Percentiles rank a stretch among this genome's conserved stretches.
Evolutionary conservation across 2,888 invertebrate genomes (phyloP).

Genomic region (Erannis defoliaria): DNA sequence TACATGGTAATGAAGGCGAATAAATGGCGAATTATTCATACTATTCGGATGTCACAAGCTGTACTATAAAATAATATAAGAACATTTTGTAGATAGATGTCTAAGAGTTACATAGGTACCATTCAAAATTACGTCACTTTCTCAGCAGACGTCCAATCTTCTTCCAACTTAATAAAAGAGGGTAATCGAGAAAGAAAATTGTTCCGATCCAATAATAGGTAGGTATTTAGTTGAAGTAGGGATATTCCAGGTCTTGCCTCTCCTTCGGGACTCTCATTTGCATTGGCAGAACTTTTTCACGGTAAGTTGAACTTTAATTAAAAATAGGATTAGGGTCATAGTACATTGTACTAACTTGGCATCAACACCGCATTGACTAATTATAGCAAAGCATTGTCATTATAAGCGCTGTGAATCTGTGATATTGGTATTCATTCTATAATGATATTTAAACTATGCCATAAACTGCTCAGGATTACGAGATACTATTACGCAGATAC

Average conservation of each 20-base stretch:
- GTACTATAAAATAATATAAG: not conserved
- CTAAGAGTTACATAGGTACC: not conserved
- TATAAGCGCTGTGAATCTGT: not conserved
- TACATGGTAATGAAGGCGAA: too few species aligned
- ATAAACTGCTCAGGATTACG: too few species aligned
- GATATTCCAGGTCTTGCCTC: constrained; percentile 31
- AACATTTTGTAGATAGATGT: not conserved
- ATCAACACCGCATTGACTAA: not conserved
- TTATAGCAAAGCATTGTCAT: not conserved
- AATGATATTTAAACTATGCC: too few species aligned
- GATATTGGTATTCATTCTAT: too few species aligned
- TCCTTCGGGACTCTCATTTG: constrained; percentile 63
- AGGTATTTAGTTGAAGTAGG: constrained; percentile 34
- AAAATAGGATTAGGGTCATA: constrained; percentile 62
- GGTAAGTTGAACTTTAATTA: constrained; percentile 82
- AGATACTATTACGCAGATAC: too few species aligned
- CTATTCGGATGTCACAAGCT: too few species aligned
- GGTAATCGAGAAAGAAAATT: constrained; percentile 36
- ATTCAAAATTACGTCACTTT: constrained; percentile 22
- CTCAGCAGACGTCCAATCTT: constrained; percentile 29
- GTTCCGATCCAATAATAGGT: constrained; percentile 37
- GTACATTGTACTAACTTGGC: not conserved
- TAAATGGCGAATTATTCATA: too few species aligned
- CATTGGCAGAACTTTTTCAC: constrained; percentile 74
- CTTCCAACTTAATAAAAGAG: constrained; percentile 31